phyloP scores from a whole-genome alignment of 2,113 vertebrate genomes.

The Salvelinus sp. region DNA sequence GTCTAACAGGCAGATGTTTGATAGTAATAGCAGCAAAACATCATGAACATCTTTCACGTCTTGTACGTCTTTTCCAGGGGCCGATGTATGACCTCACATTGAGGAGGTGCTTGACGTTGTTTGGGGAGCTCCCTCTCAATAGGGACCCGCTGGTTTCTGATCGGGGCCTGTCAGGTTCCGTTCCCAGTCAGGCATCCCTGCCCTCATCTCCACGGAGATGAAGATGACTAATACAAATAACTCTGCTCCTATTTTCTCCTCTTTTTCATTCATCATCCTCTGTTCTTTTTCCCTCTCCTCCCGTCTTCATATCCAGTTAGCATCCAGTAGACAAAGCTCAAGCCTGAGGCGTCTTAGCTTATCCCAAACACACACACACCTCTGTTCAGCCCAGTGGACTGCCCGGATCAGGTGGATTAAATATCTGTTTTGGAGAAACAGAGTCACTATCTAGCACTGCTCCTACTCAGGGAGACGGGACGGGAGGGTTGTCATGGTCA shows the following conservation, averaged over 20 bases:
- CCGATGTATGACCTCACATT: constrained; percentile 56
- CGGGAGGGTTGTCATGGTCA: not conserved
- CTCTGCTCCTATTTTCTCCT: constrained; percentile 17
- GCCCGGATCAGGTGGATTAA: constrained; percentile 2
- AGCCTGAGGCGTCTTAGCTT: constrained; percentile 10
- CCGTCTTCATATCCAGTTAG: constrained; percentile 9
- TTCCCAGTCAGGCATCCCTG: constrained; percentile 30
- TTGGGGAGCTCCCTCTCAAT: constrained; percentile 57
- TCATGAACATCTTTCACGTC: not conserved
- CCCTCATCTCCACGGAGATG: constrained; percentile 72
- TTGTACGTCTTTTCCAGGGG: not conserved
- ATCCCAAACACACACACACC: constrained; percentile 15
- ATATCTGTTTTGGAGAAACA: constrained; percentile 1
- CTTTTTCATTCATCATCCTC: not conserved
- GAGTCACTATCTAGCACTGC: not conserved
- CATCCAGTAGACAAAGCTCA: not conserved
- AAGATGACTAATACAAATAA: constrained; percentile 75
- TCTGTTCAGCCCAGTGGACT: not conserved
- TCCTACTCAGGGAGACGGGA: not conserved
- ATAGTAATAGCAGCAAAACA: too few relatives aligned
- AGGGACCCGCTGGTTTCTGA: constrained; percentile 43
- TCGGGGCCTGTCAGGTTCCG: constrained; percentile 32
- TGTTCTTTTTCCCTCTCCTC: constrained; percentile 4
- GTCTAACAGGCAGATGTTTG: not conserved
- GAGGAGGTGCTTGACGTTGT: constrained; percentile 53